Conservation (phyloP, 2,797 vertebrate genomes). For the Corythornis leucogaster region DNA sequence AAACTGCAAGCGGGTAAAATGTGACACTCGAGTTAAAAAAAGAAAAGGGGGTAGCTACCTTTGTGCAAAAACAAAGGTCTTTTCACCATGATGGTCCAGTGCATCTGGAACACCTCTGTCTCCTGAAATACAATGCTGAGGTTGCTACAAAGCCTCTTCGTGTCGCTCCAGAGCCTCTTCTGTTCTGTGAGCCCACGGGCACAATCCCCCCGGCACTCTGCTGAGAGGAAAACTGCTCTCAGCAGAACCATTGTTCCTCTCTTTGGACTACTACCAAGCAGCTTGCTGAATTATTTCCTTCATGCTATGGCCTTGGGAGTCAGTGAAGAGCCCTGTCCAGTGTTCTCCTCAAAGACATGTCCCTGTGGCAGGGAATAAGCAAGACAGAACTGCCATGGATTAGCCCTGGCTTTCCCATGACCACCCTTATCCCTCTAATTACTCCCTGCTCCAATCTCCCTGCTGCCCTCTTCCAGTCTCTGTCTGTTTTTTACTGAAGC, state of each 20-base stretch:
- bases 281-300: neutral
- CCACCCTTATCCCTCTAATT: neutral
- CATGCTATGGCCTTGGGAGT: neutral
- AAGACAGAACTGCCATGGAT: neutral
- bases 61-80: conserved; percentile 9
- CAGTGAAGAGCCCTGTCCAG: neutral
- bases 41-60: neutral
- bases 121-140: neutral
- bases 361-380: neutral
- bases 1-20: conserved; percentile 72
- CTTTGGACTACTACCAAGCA: neutral
- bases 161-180: too few relatives aligned
- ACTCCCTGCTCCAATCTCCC: neutral
- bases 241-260: neutral
- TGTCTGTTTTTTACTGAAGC: neutral
- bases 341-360: neutral
- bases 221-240: neutral
- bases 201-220: neutral
- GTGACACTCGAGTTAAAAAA: conserved; percentile 30
- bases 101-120: conserved; percentile 20
- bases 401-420: neutral
- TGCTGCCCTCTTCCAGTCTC: neutral
- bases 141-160: conserved; percentile 16
- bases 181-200: neutral
- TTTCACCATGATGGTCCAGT: neutral